Evolutionary conservation across 2,888 invertebrate species (phyloP), one percentile per base, ranked within the genome.

Genomic region (Spilosoma lubricipeda): DNA sequence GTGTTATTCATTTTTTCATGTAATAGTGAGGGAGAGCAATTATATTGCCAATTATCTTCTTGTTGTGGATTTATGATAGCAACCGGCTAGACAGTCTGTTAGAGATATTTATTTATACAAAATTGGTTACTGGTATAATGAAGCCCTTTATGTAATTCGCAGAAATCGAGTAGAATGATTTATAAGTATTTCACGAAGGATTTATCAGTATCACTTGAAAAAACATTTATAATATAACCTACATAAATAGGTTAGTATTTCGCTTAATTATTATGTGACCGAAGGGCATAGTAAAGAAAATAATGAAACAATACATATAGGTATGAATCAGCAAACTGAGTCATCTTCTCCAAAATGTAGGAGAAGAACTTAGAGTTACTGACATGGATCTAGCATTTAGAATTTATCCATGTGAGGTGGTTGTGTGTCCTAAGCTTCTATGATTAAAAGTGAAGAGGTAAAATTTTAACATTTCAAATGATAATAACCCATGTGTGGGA

Each of bases 41-140:
- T 27, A 59, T 27, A 59, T 27, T 59, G 27, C 15, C 59, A 59
- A 59, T 59, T 59, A 59, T 27, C 15, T 59, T 59, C 27, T 27
- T 11, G 67, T 23, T n/a, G 67, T 68, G 63, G 39, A 66, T 71
- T 27, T 66, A 66, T 20, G 59, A 67, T 67, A 67, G 42, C 67
- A 45, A 30, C 72, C 42, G 39, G 42, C 27, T 23, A 13, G 30
- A 42, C 27, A 30, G 39, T 45, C 67, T 52, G 1, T 67, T 59
- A 8, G 72, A 42, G 67, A 67, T 59, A 59, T 11, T 67, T 42
- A 59, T 72, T 68, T 68, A 64, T 48, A 68, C 36, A 27, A 68
- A 42, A 42, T 72, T 67, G 52, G 71, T 23, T 11, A 33, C 39
- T 72, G 67, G 48, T 42, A 42, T 42, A 42, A 42, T 42, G 8